Percentiles rank a stretch among this genome's conserved stretches.
Evolutionary conservation across 1,140 invertebrate genomes (phyloP).

Genomic region (Orius insidiosus): DNA sequence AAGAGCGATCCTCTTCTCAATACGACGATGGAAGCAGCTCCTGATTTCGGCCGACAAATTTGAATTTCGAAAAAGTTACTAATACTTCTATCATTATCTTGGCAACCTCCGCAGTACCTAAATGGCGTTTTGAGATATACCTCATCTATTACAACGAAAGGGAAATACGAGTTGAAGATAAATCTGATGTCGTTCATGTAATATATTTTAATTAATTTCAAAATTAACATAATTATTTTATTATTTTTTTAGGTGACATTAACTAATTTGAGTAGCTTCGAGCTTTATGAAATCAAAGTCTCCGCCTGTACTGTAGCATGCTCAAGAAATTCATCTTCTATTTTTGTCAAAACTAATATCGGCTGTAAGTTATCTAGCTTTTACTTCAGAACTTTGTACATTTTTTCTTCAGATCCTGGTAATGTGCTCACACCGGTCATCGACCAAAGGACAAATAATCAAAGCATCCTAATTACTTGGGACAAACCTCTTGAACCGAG

Average conservation of each 20-base stretch:
- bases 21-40: conserved; percentile 56
- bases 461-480: conserved; percentile 2
- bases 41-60: conserved; percentile 30
- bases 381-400: background rate
- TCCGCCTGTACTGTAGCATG: conserved; percentile 52
- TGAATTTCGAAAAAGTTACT: conserved; percentile 40
- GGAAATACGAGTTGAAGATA: conserved; percentile 8
- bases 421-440: conserved; percentile 6
- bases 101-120: conserved; percentile 43
- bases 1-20: conserved; percentile 44
- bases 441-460: background rate
- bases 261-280: conserved; percentile 29
- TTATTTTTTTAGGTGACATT: conserved; percentile 20
- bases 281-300: conserved; percentile 45
- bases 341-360: conserved; percentile 35
- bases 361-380: conserved; percentile 38
- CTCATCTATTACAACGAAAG: conserved; percentile 33
- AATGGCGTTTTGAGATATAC: conserved; percentile 63
- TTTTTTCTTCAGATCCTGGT: conserved; percentile 15
- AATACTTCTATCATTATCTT: conserved; percentile 48
- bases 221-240: conserved; percentile 4
- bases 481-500: conserved; percentile 2
- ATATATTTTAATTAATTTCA: too few species aligned
- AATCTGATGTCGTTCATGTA: conserved; percentile 1
- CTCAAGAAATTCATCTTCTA: conserved; percentile 30